Base-by-base conservation (phyloP, 2,888 invertebrate species). In the Opisthograptis luteolata region DNA sequence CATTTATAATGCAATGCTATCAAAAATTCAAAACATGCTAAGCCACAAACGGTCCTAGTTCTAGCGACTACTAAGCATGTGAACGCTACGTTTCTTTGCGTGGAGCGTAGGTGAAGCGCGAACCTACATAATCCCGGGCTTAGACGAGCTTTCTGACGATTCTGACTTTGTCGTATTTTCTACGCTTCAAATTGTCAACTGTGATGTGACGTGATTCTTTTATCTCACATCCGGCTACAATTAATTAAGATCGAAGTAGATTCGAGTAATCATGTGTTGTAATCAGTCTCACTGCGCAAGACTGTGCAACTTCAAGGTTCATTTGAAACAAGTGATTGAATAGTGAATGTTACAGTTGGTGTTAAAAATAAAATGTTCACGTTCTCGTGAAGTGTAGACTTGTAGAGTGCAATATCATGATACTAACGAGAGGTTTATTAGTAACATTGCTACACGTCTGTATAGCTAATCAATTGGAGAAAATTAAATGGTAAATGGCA, bases 381-480 rank as follows among this genome's bases (percentile, higher is more conserved):
- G 34, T 45, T 31, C 32, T 39, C 31, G 34, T 22, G 7, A 34
- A 36, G 41, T 41, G 49, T 59, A n/a, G n/a, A n/a, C 56, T 57
- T 55, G 47, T 40, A 42, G 36, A 41, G 46, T 36, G 59, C 60
- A 60, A 62, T 59, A 60, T 68, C 58, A 61, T 67, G 68, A 67
- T 70, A 66, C 61, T 71, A 65, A 72, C 60, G 49, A 63, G 49
- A 53, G 73, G 70, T 72, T 70, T 67, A 58, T 66, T 64, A 66
- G 66, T 64, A 68, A 64, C 60, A 69, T 70, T 68, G 68, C 63
- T 62, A 60, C 69, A 72, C 59, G 64, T 67, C 65, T 62, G 64
- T 63, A 66, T 68, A 66, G 68, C 63, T 64, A 66, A 66, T 70
- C 64, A 60, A 68, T 70, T 66, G 68, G 67, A 70, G 72, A 75